A percentile compares a stretch with the other conserved stretches of the same genome.
phyloP scores from a whole-genome alignment of 1,140 invertebrate genomes.

The Nephotettix cincticeps region DNA sequence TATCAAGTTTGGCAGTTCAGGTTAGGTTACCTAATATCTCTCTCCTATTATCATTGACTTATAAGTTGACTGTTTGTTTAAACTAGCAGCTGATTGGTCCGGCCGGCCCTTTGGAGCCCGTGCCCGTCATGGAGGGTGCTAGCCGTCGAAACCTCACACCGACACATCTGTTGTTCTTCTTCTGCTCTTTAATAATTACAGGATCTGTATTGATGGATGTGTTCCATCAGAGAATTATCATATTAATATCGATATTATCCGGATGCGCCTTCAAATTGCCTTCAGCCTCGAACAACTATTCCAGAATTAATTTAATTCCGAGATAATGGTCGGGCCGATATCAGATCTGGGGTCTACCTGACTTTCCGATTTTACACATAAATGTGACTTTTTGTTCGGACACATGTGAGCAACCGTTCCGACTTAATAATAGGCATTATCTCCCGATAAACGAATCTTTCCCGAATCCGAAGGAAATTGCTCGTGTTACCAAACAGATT shows the following conservation, averaged over 20 bases:
- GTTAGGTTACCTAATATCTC: too few species aligned
- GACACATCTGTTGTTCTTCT: not conserved
- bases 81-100: too few species aligned
- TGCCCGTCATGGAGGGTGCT: too few species aligned
- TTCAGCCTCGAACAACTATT: conserved; percentile 10
- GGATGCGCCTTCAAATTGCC: not conserved
- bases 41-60: too few species aligned
- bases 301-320: conserved; percentile 16
- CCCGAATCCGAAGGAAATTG: conserved; percentile 20
- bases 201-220: conserved; percentile 21
- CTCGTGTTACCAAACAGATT: conserved; percentile 1
- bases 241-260: conserved; percentile 14
- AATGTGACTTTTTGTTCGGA: conserved; percentile 18
- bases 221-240: conserved; percentile 14
- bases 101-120: too few species aligned
- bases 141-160: too few species aligned
- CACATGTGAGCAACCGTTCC: conserved; percentile 6
- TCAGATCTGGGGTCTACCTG: conserved; percentile 10
- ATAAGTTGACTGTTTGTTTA: too few species aligned
- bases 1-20: too few species aligned
- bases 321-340: conserved; percentile 18
- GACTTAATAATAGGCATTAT: conserved; percentile 18
- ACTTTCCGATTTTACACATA: conserved; percentile 19
- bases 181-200: conserved; percentile 8
- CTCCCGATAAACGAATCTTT: conserved; percentile 18